Evolutionary conservation across 2,797 vertebrate genomes (phyloP).

Genomic region (Malacoctenus gilli): DNA sequence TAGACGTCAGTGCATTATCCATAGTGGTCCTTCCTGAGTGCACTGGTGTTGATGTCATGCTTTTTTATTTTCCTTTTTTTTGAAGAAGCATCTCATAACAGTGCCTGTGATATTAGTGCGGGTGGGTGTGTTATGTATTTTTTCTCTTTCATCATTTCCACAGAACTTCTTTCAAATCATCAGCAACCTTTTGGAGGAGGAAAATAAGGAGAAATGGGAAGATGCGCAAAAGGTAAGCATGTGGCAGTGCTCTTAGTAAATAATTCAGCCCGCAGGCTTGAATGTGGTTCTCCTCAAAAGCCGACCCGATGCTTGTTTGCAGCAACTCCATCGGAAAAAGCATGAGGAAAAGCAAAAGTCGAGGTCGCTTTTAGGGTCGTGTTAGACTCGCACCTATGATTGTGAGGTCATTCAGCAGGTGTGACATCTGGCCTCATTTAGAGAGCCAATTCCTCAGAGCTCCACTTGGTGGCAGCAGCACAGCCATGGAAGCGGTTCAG

Average conservation of each 20-base stretch:
- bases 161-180: conserved; percentile 99
- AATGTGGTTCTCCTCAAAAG: conserved; percentile 19
- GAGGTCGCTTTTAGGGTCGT: conserved; percentile 20
- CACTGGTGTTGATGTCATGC: conserved; percentile 42
- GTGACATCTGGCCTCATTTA: conserved; percentile 65
- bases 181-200: conserved; percentile 98
- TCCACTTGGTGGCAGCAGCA: conserved; percentile 85
- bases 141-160: conserved; percentile 57
- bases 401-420: conserved; percentile 51
- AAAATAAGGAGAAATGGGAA: conserved; percentile 99
- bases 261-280: conserved; percentile 53
- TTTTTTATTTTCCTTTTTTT: no score
- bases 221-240: conserved; percentile 95
- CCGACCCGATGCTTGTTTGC: conserved; percentile 11
- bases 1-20: conserved; percentile 47
- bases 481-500: conserved; percentile 62
- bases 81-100: conserved; percentile 53
- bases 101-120: conserved; percentile 45
- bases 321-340: conserved; percentile 15
- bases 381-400: conserved; percentile 29
- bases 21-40: conserved; percentile 26
- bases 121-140: conserved; percentile 63
- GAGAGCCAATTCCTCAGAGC: conserved; percentile 49
- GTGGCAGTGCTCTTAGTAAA: conserved; percentile 42
- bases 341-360: conserved; percentile 36